Evolutionary conservation across 2,888 invertebrate genomes (phyloP).

Genomic region (Pammene aurita): DNA sequence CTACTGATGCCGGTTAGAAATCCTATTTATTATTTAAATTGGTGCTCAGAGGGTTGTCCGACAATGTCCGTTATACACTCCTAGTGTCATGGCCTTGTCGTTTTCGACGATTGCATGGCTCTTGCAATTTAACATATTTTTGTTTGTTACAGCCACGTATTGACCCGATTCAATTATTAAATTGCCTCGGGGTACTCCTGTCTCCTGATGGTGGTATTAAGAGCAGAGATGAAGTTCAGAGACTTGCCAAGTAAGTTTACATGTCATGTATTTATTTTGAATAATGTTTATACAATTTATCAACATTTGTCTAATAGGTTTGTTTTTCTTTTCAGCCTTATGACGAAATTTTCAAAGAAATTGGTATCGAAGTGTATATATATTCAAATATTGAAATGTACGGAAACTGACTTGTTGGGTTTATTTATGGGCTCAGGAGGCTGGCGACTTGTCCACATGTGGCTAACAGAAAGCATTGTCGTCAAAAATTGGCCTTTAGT

Average conservation of each 20-base stretch:
- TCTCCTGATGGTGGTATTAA: conserved; percentile 94
- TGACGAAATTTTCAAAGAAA: conserved; percentile 97
- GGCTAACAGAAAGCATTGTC: conserved; percentile 94
- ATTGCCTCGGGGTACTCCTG: conserved; percentile 93
- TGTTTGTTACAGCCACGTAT: conserved; percentile 92
- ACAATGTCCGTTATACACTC: no score
- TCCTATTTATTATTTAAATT: no score
- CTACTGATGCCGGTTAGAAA: no score
- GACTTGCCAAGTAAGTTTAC: conserved; percentile 90
- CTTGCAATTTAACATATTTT: background rate
- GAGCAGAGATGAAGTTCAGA: conserved; percentile 92
- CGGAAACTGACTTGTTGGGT: conserved; percentile 91
- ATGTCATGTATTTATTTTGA: background rate
- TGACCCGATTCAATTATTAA: conserved; percentile 93
- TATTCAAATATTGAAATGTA: conserved; percentile 94
- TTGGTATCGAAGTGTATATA: conserved; percentile 98
- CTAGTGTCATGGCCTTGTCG: no score
- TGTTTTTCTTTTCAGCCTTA: conserved; percentile 86
- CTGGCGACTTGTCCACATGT: conserved; percentile 94
- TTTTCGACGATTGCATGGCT: no score
- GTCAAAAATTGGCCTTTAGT: conserved; percentile 94
- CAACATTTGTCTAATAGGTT: conserved; percentile 14
- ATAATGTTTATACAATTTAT: background rate
- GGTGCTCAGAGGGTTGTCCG: no score
- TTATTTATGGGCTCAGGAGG: conserved; percentile 96